phyloP scores from a whole-genome alignment of 2,113 vertebrate genomes.

The Thomomys bottae region DNA sequence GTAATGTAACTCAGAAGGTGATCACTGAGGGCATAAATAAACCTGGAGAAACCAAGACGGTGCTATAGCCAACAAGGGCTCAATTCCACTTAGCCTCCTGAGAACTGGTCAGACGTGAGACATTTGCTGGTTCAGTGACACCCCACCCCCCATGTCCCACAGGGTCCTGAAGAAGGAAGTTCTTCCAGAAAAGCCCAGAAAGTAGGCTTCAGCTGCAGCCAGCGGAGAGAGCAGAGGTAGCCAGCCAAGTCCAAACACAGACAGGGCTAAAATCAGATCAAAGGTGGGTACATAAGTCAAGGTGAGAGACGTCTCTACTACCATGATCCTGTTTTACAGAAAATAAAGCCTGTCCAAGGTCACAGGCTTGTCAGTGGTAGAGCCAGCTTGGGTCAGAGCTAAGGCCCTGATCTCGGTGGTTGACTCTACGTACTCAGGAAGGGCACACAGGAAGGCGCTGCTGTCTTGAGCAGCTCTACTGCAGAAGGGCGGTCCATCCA shows the following conservation, averaged over 20 bases:
- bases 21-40: neutral
- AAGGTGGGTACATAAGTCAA: neutral
- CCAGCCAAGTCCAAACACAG: neutral
- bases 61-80: neutral
- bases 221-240: neutral
- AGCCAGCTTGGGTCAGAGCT: neutral
- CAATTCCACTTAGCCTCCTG: neutral
- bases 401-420: neutral
- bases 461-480: too few relatives aligned
- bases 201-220: too few relatives aligned
- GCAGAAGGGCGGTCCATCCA: neutral
- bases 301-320: neutral
- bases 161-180: neutral
- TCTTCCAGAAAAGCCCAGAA: constrained; percentile 9
- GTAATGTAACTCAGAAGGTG: neutral
- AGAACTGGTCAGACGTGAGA: neutral
- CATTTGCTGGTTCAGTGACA: neutral
- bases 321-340: neutral
- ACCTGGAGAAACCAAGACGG: neutral
- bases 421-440: too few relatives aligned
- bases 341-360: neutral
- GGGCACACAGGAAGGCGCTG: too few relatives aligned
- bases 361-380: neutral
- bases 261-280: neutral
- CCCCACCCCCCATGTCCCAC: neutral